Conservation (phyloP, 2,113 vertebrate species). For the human region DNA sequence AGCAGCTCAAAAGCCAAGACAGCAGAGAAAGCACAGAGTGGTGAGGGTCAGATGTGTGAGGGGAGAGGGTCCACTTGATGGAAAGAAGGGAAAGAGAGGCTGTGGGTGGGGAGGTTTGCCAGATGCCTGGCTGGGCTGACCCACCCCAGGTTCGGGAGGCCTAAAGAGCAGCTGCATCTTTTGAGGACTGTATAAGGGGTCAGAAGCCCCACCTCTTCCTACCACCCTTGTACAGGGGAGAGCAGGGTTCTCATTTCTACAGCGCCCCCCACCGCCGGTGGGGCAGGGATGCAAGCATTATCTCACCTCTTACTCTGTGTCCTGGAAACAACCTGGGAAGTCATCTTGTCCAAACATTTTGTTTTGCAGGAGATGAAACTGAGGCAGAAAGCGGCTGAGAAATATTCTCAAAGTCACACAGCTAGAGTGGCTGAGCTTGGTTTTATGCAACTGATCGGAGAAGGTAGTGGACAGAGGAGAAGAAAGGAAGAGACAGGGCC, state of each 20-base stretch:
- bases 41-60: too few relatives aligned
- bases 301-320: not conserved
- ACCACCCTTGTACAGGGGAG: not conserved
- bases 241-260: not conserved
- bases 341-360: not conserved
- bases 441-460: not conserved
- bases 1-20: not conserved
- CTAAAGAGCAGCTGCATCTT: too few relatives aligned
- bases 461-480: not conserved
- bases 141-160: not conserved
- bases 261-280: not conserved
- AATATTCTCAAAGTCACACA: not conserved
- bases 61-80: not conserved
- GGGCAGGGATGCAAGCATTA: not conserved
- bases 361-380: not conserved
- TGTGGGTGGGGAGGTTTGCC: not conserved
- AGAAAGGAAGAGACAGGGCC: not conserved
- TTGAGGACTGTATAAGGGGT: not conserved
- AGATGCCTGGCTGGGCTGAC: not conserved
- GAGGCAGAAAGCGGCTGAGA: not conserved
- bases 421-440: not conserved
- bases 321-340: not conserved
- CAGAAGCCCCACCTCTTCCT: not conserved
- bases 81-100: not conserved
- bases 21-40: not conserved